phyloP scores from a whole-genome alignment of 2,113 vertebrate species.

The Panurus biarmicus region DNA sequence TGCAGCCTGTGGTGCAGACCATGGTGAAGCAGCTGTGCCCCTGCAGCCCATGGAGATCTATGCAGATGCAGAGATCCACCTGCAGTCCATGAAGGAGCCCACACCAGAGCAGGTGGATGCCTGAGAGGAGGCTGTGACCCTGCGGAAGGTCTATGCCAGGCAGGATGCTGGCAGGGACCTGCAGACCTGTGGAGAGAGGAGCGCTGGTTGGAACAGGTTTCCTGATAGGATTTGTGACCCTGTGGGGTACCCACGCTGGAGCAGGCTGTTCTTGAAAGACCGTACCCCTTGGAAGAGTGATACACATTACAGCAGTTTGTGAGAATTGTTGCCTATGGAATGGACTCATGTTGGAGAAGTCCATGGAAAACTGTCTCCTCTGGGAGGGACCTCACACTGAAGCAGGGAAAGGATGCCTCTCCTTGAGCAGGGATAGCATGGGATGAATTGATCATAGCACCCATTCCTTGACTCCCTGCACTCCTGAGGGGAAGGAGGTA shows the following conservation, averaged over 20 bases:
- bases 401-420: background rate
- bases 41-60: background rate
- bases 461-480: background rate
- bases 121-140: too few relatives aligned
- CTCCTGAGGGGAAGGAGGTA: fast-evolving
- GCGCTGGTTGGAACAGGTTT: background rate
- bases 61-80: background rate
- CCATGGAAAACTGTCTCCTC: too few relatives aligned
- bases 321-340: background rate
- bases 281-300: background rate
- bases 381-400: fast-evolving
- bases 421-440: fast-evolving
- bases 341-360: background rate
- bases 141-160: fast-evolving
- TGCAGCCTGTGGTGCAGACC: background rate
- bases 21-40: background rate
- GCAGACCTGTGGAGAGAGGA: background rate
- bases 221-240: background rate
- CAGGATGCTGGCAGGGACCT: background rate
- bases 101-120: fast-evolving
- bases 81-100: background rate
- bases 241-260: fast-evolving
- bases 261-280: background rate
- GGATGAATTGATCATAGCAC: background rate
- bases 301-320: too few relatives aligned